Percentiles rank a stretch among this genome's conserved stretches.
These are phyloP conservation scores for Dermatemys mawii DNA, from an alignment of 2,113 vertebrate genomes.

Conservation along the genomic window DNA sequence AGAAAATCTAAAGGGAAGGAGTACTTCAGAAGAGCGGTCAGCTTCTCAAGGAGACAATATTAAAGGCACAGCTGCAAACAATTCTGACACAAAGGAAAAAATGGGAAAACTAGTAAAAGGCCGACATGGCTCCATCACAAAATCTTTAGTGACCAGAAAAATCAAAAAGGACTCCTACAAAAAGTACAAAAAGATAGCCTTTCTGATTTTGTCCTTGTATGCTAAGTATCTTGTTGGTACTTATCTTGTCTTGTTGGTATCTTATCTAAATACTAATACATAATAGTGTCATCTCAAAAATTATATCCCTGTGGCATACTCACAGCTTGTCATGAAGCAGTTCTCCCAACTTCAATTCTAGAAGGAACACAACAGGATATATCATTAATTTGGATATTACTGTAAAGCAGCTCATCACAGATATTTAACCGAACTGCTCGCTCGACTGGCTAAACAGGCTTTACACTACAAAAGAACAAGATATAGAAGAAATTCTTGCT, in stretches of 20 bases:
- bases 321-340: conserved; percentile 98
- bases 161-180: neutral
- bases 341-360: conserved; percentile 97
- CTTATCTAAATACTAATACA: neutral
- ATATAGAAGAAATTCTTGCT: neutral
- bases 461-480: neutral
- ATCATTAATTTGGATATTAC: neutral
- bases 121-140: neutral
- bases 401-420: neutral
- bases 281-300: neutral
- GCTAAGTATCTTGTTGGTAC: neutral
- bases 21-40: neutral
- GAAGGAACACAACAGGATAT: conserved; percentile 59
- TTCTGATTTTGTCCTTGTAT: too few species aligned
- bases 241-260: too few species aligned
- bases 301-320: conserved; percentile 73
- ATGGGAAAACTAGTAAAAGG: neutral
- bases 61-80: neutral
- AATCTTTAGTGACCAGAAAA: neutral
- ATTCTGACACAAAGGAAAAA: neutral
- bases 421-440: neutral
- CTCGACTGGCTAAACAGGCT: neutral
- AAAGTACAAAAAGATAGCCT: neutral
- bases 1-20: neutral
- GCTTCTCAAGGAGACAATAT: neutral